Base-by-base conservation (phyloP, 2,113 vertebrate species). In the Saguinus imperator region DNA sequence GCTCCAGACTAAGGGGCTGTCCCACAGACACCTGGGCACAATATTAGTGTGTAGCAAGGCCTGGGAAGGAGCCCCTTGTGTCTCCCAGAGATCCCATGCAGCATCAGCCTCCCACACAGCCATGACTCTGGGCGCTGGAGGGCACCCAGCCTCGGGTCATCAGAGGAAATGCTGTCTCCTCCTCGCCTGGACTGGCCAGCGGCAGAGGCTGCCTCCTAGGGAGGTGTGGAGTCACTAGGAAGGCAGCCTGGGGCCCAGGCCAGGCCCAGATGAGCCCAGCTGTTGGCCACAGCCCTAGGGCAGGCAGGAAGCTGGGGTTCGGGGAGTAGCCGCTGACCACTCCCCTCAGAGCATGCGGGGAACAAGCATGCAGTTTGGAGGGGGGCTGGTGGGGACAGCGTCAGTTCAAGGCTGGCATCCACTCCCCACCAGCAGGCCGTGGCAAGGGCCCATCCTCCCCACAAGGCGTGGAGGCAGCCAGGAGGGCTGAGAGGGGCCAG, bases 1-100 rank as follows among this genome's bases (percentile, higher is more conserved):
- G 82, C 35, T 91, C 13, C 29, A 2, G 8, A 18, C 23, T 2
- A 1, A 66, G 32, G 0, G 0, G 21, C 58, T 52, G 27, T 6
- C 79, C 35, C 0, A 0, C 57, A 94, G 95, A 84, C 66, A 18
- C 76, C 64, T 20, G 1, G 96, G 35, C 52, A 79, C 5, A 25
- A 10, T 3, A 2, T 20, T 3, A 4, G 73, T 0, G 0, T 6
- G 25, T 9, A 14, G 4, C 14, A 48, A 55, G 77, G 43, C 27
- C 57, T 3, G 0, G 25, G 20, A 7, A 55, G 37, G 61, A 37
- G 40, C 37, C 10, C 58, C 82, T n/a, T 2, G 3, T 14, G 64
- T 18, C 17, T 17, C 29, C 29, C 17, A 6, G 35, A 43, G 0
- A 12, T 23, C 37, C 27, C 0, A 4, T 3, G 1, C 48, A 3